Evolutionary conservation across 2,888 invertebrate species (phyloP), one percentile per base, ranked within the genome.

Genomic region (Hetaerina titia): DNA sequence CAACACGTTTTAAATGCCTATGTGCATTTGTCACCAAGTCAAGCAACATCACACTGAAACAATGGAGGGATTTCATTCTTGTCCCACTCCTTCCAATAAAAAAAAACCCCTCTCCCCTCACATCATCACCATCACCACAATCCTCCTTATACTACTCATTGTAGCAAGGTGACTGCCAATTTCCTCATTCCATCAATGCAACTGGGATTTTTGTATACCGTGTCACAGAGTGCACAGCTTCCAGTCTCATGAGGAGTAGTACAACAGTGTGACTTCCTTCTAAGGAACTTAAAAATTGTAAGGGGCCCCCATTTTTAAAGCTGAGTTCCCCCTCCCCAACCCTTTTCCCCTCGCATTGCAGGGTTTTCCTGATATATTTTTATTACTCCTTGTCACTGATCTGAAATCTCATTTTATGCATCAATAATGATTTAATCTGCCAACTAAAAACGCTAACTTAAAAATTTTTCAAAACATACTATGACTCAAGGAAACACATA

Each of bases 401-500:
- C 25, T 31, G 13, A 9, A 15, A 81, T 81, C 31, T 81, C n/a
- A 15, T 64, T 92, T 63, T 22, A 69, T 92, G 15, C 56, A 69
- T 92, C 69, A 69, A 92, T 56, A 69, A 56, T 56, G 56, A 69
- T 69, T 69, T 64, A 22, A 64, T 15, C 57, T 58, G 25, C n/a
- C 69, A 56, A 45, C 92, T 69, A 92, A 45, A 92, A 92, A 56
- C 69, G 92, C 31, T 69, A 56, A 64, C 56, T 69, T 92, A 92
- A 92, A 63, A 92, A 22, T 22, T 69, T 64, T 69, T 56, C 74
- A 45, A 69, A 56, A 17, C 89, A 89, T 89, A 8, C 89, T 89
- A 69, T 64, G 92, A 92, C 92, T 92, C n/a, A 74, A 92, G 92
- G 64, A 92, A 56, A 81, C 81, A 81, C 31, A 69, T 69, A 92